A percentile compares a stretch with the other conserved stretches of the same genome.
phyloP scores from a whole-genome alignment of 2,797 vertebrate genomes.

The Enteromius anoplus region DNA sequence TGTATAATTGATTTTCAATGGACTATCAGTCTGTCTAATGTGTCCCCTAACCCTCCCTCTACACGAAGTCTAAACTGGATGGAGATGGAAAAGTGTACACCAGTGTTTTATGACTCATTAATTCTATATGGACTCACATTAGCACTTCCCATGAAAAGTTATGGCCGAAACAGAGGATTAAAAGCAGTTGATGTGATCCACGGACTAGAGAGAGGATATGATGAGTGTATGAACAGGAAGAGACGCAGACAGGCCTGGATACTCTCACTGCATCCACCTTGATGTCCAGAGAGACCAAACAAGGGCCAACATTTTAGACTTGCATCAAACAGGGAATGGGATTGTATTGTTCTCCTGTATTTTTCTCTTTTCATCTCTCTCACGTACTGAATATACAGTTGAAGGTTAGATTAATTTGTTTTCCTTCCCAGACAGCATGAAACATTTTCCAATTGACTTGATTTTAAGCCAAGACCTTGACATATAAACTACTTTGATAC shows the following conservation, averaged over 20 bases:
- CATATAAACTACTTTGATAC: constrained; percentile 16
- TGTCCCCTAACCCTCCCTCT: constrained; percentile 34
- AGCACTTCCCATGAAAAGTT: constrained; percentile 51
- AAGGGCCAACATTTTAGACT: constrained; percentile 16
- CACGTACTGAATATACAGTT: constrained; percentile 1
- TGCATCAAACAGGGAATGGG: constrained; percentile 28
- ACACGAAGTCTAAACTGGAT: constrained; percentile 37
- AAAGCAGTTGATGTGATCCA: constrained; percentile 40
- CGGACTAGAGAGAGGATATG: constrained; percentile 31
- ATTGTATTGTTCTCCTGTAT: background rate
- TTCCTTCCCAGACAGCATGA: constrained; percentile 17
- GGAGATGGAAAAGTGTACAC: constrained; percentile 33
- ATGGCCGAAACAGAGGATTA: constrained; percentile 33
- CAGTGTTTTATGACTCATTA: constrained; percentile 53
- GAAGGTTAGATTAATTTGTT: constrained; percentile 42
- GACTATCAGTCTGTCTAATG: constrained; percentile 51
- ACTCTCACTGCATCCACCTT: constrained; percentile 45
- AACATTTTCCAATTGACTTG: constrained; percentile 38
- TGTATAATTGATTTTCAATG: constrained; percentile 53
- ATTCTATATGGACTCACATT: constrained; percentile 43
- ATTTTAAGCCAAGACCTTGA: constrained; percentile 38
- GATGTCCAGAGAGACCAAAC: constrained; percentile 45
- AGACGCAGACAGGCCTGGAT: constrained; percentile 46
- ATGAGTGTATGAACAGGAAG: constrained; percentile 49
- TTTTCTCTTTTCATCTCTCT: constrained; percentile 22